A percentile compares a stretch with the other conserved stretches of the same genome.
Evolutionary conservation across 2,888 invertebrate species (phyloP).

Genomic region (Urechis unicinctus): DNA sequence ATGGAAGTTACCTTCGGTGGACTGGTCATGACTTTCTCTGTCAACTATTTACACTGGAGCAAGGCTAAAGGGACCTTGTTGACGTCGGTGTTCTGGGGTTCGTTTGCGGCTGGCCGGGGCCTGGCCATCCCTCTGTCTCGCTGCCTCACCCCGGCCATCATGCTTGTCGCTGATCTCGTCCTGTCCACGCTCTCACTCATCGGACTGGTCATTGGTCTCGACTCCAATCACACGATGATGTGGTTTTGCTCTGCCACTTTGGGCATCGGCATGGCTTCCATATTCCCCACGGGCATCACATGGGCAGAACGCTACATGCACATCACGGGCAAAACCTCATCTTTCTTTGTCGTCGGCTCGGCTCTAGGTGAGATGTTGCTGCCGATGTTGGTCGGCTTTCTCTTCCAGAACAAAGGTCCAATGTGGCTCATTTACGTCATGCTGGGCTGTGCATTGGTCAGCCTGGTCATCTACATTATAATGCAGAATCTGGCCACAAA

Average conservation of each 20-base stretch:
- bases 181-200: conserved; percentile 32
- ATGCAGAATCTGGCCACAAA: conserved; percentile 43
- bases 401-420: conserved; percentile 39
- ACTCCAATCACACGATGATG: conserved; percentile 19
- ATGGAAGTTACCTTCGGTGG: conserved; percentile 52
- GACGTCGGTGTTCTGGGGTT: conserved; percentile 52
- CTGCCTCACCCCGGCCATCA: conserved; percentile 43
- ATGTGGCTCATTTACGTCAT: conserved; percentile 48
- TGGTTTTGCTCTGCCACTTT: conserved; percentile 49
- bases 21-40: conserved; percentile 48
- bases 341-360: conserved; percentile 51
- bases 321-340: conserved; percentile 51
- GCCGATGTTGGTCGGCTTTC: conserved; percentile 45
- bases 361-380: conserved; percentile 51
- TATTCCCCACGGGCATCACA: conserved; percentile 52
- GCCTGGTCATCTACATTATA: conserved; percentile 34
- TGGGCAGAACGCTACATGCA: conserved; percentile 52
- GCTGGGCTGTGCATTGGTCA: conserved; percentile 31
- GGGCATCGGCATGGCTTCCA: conserved; percentile 52
- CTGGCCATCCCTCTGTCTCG: conserved; percentile 48
- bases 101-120: conserved; percentile 50
- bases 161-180: conserved; percentile 47
- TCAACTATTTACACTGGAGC: conserved; percentile 38
- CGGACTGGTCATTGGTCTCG: conserved; percentile 33
- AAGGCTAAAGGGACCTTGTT: conserved; percentile 45